Evolutionary conservation across 1,140 invertebrate species (phyloP), one percentile per base, ranked within the genome.

Genomic region (Trichomalopsis sarcophagae): DNA sequence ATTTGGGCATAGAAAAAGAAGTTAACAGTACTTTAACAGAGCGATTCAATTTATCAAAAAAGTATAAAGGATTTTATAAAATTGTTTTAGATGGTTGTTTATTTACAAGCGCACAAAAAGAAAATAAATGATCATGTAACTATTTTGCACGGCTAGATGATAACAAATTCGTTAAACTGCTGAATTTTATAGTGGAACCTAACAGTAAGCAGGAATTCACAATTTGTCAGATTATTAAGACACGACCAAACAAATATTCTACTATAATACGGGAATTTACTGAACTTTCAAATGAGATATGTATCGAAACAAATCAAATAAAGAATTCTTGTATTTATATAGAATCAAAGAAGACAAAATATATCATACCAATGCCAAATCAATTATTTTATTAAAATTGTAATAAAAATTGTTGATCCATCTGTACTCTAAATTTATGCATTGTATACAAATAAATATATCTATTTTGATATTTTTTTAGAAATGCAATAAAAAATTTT

Each of bases 131-230:
- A n/a, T n/a, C n/a, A 62, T 55, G 50, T 21, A 78, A 78, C 55
- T 55, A 78, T 55, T 78, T 55, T 78, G 76, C 33, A n/a, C 44
- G 55, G 50, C 55, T 78, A 78, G 9, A 4, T 6, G 44, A 55
- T 55, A 17, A 17, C 2, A 17, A 9, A n/a, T 27, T 55, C 27
- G 27, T 50, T 23, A 50, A 62, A 78, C 11, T 78, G 23, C 27
- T 23, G 7, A 0, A 50, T 55, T 78, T 78, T 78, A 11, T 78
- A 6, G 5, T 62, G 17, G 36, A 50, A 21, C 4, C 5, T 55
- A 27, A 62, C 23, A 78, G 27, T 11, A 55, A 55, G n/a, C 21
- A 50, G 27, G 44, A 78, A 78, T 13, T 23, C 0, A 78, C 27
- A 3, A 27, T 55, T 27, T 78, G 33, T 30, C 10, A 78, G 21